These are phyloP conservation scores for Sarcophaga variegata DNA, from an alignment of 2,888 invertebrate species.

Conservation along the genomic window DNA sequence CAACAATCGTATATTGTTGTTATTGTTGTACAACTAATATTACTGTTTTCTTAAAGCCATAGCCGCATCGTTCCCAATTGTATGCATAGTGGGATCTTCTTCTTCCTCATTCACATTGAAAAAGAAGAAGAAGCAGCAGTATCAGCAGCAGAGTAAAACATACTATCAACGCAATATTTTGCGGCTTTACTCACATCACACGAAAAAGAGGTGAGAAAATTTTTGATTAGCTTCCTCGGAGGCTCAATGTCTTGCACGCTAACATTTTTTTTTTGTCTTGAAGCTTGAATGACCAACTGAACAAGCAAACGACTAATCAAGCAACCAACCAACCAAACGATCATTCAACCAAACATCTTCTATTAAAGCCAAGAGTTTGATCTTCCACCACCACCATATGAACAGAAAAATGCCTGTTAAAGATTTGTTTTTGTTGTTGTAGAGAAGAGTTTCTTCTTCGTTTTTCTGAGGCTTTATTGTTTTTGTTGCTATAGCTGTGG, in stretches of 20 bases:
- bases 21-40: background rate
- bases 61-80: background rate
- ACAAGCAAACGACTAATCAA: too few relatives aligned
- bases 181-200: constrained; percentile 73
- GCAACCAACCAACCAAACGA: too few relatives aligned
- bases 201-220: constrained; percentile 82
- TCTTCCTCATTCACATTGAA: background rate
- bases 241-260: constrained; percentile 71
- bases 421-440: constrained; percentile 6
- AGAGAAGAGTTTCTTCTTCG: too few relatives aligned
- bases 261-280: constrained; percentile 32
- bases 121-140: constrained; percentile 25
- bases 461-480: too few relatives aligned
- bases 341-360: too few relatives aligned
- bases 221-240: constrained; percentile 81
- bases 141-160: background rate
- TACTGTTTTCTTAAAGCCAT: constrained; percentile 22
- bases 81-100: constrained; percentile 29
- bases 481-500: constrained; percentile 8
- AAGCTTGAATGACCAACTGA: constrained; percentile 27
- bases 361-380: too few relatives aligned
- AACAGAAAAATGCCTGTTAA: background rate
- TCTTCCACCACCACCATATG: too few relatives aligned
- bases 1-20: constrained; percentile 36
- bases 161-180: constrained; percentile 63